Conservation (phyloP, 2,797 vertebrate genomes). For the Triplophysa yarkandensis region DNA sequence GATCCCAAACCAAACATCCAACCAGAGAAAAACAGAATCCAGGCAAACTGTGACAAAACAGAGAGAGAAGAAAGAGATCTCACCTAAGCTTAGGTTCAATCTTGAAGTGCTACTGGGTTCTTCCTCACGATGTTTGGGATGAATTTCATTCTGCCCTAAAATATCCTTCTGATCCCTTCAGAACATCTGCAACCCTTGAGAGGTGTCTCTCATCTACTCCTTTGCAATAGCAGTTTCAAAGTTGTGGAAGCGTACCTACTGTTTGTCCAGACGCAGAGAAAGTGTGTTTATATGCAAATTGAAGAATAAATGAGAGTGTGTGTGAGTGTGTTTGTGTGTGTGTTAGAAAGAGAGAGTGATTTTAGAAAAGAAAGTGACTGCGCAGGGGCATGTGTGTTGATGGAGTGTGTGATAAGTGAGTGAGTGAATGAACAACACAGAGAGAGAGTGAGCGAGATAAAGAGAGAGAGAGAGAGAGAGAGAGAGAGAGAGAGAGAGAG, state of each 20-base stretch:
- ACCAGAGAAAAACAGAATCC: background rate
- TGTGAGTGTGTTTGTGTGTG: conserved; percentile 8
- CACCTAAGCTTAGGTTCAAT: conserved; percentile 35
- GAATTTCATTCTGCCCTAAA: conserved; percentile 34
- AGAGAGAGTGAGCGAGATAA: conserved; percentile 5
- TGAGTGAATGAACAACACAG: conserved; percentile 34
- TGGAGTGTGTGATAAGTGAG: conserved; percentile 16
- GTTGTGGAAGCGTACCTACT: background rate
- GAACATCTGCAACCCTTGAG: background rate
- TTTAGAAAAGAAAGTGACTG: conserved; percentile 20
- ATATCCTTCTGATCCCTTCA: conserved; percentile 28
- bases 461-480: conserved; percentile 37
- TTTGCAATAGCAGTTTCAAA: conserved; percentile 28
- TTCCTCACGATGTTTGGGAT: conserved; percentile 8
- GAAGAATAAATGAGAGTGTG: conserved; percentile 1
- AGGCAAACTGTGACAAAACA: background rate
- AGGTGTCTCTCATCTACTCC: conserved; percentile 2
- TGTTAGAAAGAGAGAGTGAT: conserved; percentile 21
- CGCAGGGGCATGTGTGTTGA: conserved; percentile 17
- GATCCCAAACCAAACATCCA: background rate
- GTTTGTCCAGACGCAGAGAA: conserved; percentile 1
- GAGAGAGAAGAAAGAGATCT: background rate
- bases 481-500: conserved; percentile 50
- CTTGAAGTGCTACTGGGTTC: background rate
- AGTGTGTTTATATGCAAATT: conserved; percentile 10